These are phyloP conservation scores for Arctopsyche grandis DNA, from an alignment of 1,140 invertebrate species.

Conservation along the genomic window DNA sequence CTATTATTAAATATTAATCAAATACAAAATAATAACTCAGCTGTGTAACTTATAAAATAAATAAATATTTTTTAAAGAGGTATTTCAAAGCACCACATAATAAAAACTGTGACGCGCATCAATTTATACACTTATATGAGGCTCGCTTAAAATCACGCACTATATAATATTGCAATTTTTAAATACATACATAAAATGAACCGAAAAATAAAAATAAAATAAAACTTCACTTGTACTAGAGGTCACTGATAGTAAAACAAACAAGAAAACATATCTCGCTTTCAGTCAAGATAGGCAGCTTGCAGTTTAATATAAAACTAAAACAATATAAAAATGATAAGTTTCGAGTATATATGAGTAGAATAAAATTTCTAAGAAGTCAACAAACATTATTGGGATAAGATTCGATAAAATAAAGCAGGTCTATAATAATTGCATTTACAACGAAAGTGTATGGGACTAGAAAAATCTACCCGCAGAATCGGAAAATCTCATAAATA, in stretches of 20 bases:
- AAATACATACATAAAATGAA: conserved; percentile 13
- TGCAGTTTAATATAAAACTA: neutral
- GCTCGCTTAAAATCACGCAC: conserved; percentile 2
- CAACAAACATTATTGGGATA: conserved; percentile 4
- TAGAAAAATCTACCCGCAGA: conserved; percentile 37
- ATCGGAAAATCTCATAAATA: conserved; percentile 40
- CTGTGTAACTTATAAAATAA: conserved; percentile 33
- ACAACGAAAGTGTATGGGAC: conserved; percentile 35
- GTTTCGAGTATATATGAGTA: conserved; percentile 1
- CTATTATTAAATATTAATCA: conserved; percentile 41
- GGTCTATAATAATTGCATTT: neutral
- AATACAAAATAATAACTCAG: conserved; percentile 35
- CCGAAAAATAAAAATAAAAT: neutral
- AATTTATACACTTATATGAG: conserved; percentile 16
- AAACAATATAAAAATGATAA: neutral
- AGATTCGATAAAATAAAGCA: neutral
- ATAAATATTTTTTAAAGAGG: conserved; percentile 42
- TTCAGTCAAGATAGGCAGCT: neutral
- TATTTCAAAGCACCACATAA: conserved; percentile 22
- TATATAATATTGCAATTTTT: conserved; percentile 20
- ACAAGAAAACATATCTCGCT: neutral
- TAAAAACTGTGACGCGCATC: neutral
- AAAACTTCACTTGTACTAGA: conserved; percentile 5
- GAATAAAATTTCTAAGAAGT: conserved; percentile 16
- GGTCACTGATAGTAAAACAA: conserved; percentile 7